phyloP scores from a whole-genome alignment of 2,888 invertebrate species.

The Campaea margaritaria region DNA sequence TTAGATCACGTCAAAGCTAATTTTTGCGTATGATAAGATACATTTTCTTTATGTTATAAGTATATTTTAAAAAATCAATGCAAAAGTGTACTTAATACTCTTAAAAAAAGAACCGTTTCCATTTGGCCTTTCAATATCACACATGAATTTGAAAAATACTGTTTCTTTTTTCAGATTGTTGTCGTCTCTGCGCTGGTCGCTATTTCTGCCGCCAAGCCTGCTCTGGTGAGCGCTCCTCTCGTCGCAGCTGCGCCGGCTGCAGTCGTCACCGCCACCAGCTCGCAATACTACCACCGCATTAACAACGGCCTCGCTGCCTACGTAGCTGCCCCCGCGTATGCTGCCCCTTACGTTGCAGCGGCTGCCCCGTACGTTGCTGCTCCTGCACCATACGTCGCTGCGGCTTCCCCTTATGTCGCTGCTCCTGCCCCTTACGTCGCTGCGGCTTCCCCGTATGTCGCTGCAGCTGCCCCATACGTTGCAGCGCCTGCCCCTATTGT shows the following conservation, averaged over 20 bases:
- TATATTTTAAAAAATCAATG: too few relatives aligned
- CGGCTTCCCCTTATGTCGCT: conserved; percentile 36
- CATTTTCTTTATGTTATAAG: too few relatives aligned
- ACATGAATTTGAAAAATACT: not conserved
- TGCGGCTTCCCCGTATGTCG: conserved; percentile 51
- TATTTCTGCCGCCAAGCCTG: conserved; percentile 69
- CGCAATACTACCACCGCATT: conserved; percentile 88
- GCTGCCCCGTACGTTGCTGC: conserved; percentile 50
- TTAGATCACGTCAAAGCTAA: too few relatives aligned
- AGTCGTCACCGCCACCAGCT: conserved; percentile 87
- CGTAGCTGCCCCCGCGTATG: conserved; percentile 29
- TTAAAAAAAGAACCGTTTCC: too few relatives aligned
- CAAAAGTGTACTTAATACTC: too few relatives aligned
- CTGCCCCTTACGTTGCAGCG: conserved; percentile 48
- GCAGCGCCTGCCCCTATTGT: conserved; percentile 47
- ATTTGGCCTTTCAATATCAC: too few relatives aligned
- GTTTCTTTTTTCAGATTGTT: conserved; percentile 57
- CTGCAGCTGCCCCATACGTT: conserved; percentile 38
- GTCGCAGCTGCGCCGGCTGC: conserved; percentile 76
- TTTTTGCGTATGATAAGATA: too few relatives aligned
- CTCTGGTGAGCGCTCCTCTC: conserved; percentile 63
- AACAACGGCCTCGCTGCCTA: conserved; percentile 80
- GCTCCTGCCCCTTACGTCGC: conserved; percentile 50
- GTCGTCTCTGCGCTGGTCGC: conserved; percentile 70
- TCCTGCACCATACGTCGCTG: conserved; percentile 50